Evolutionary conservation across 1,140 invertebrate genomes (phyloP).

Genomic region (Megalopta genalis): DNA sequence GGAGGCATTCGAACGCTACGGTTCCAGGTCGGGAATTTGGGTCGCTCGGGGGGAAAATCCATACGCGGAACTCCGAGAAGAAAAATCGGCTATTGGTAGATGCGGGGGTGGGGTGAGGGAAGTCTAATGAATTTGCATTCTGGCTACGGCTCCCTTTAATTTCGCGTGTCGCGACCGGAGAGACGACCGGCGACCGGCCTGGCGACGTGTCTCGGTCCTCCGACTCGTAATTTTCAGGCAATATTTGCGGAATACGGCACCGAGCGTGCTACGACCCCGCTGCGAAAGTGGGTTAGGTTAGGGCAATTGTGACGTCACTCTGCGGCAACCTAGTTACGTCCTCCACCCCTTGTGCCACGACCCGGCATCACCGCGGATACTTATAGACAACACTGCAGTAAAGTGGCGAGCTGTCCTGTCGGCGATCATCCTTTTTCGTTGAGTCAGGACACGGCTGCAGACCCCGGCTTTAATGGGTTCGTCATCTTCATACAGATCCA

Average conservation of each 20-base stretch:
- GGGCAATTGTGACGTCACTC: conserved; percentile 66
- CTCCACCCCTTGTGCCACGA: conserved; percentile 23
- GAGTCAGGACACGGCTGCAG: too few relatives aligned
- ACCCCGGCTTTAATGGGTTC: background rate
- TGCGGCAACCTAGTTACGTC: conserved; percentile 66
- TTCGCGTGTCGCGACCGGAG: background rate
- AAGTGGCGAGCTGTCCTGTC: conserved; percentile 52
- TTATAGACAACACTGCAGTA: conserved; percentile 65
- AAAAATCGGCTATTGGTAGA: background rate
- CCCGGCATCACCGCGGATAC: conserved; percentile 24
- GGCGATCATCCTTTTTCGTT: background rate
- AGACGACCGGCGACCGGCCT: background rate
- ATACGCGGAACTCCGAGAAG: background rate
- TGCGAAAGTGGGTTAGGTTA: conserved; percentile 59
- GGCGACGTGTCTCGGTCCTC: too few relatives aligned
- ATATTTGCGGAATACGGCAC: conserved; percentile 52
- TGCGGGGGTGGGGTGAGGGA: too few relatives aligned
- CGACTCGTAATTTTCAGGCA: conserved; percentile 48
- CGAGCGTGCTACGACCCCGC: conserved; percentile 26
- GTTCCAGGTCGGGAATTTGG: background rate
- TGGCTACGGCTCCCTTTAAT: background rate
- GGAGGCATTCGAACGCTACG: background rate
- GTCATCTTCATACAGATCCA: background rate
- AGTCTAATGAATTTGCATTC: conserved; percentile 16
- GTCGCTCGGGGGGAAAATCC: background rate